Evolutionary conservation across 1,140 invertebrate genomes (phyloP).

Genomic region (Brachionus asplanchnoidis): DNA sequence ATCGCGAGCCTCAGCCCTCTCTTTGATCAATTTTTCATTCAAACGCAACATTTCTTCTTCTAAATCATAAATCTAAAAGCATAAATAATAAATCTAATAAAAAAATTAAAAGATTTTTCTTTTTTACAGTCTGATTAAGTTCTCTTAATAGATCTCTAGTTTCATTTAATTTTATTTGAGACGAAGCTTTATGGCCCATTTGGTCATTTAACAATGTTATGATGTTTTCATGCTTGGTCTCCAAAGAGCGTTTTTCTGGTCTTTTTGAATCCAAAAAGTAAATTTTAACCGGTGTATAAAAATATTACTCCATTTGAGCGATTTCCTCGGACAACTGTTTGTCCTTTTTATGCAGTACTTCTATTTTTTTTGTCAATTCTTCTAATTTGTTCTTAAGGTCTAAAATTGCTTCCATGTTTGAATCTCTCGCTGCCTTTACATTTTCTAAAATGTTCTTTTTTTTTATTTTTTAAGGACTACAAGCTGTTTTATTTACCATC

Average conservation of each 20-base stretch:
- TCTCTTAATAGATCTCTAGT: conserved; percentile 26
- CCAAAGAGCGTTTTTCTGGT: conserved; percentile 19
- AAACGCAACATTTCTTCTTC: conserved; percentile 26
- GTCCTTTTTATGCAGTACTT: conserved; percentile 29
- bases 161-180: conserved; percentile 31
- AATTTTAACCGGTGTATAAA: background rate
- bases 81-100: background rate
- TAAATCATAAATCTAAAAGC: conserved; percentile 1
- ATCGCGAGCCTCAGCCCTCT: background rate
- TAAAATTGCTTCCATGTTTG: conserved; percentile 22
- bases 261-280: background rate
- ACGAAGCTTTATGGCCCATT: conserved; percentile 7
- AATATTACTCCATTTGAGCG: conserved; percentile 24
- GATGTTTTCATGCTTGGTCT: conserved; percentile 22
- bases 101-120: background rate
- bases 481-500: background rate
- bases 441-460: too few relatives aligned
- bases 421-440: conserved; percentile 21
- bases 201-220: conserved; percentile 11
- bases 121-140: conserved; percentile 27
- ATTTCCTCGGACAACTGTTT: conserved; percentile 12
- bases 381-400: conserved; percentile 18
- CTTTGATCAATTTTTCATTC: conserved; percentile 35
- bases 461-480: too few relatives aligned
- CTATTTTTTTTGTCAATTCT: background rate